These are phyloP conservation scores for Phrynosoma blainvillii DNA, from an alignment of 2,113 vertebrate species.

Conservation along the genomic window DNA sequence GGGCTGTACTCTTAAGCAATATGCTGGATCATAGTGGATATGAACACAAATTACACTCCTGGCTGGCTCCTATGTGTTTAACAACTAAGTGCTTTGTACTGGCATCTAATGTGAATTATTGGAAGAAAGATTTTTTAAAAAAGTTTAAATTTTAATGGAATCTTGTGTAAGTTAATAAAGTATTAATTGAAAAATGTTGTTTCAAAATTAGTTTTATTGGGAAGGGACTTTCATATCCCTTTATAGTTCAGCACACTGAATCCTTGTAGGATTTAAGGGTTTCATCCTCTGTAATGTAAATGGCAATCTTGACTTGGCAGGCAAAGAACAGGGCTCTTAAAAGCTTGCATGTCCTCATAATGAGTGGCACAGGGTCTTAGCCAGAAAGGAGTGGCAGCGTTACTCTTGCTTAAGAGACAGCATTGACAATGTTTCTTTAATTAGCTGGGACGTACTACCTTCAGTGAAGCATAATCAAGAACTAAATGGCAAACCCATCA, in stretches of 20 bases:
- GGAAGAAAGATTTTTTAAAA: background rate
- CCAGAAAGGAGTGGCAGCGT: background rate
- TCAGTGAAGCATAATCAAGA: background rate
- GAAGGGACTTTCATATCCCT: constrained; percentile 22
- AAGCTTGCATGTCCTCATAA: background rate
- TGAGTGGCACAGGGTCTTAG: background rate
- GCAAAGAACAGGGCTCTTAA: background rate
- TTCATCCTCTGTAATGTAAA: background rate
- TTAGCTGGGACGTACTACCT: background rate
- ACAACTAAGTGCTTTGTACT: background rate
- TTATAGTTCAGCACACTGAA: background rate
- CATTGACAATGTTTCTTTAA: background rate
- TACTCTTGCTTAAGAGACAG: background rate
- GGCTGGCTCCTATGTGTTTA: background rate
- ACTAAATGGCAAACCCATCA: background rate
- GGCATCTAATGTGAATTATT: background rate
- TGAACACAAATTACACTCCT: background rate
- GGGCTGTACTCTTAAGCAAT: background rate
- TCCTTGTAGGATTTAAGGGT: background rate
- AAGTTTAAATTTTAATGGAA: constrained; percentile 4
- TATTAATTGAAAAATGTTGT: background rate
- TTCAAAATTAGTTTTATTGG: constrained; percentile 27
- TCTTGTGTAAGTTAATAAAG: constrained; percentile 38
- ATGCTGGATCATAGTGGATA: background rate
- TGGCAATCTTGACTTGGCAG: background rate